Percentiles rank a stretch among this genome's conserved stretches.
Conservation (phyloP, 2,113 vertebrate species). For the Brienomyrus longianalis region DNA sequence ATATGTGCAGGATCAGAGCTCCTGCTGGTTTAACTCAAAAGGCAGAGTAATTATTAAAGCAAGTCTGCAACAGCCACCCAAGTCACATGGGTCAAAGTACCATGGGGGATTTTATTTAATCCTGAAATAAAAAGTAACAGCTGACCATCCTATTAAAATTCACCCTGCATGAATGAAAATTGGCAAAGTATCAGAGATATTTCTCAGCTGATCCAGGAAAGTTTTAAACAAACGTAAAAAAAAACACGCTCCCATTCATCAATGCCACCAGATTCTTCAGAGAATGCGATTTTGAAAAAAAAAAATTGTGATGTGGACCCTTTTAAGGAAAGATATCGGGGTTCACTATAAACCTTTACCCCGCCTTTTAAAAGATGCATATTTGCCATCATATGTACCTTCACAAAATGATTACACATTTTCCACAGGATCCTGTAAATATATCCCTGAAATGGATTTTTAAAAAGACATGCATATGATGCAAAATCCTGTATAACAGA, state of each 20-base stretch:
- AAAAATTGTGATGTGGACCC: not conserved
- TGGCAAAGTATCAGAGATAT: not conserved
- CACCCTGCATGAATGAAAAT: not conserved
- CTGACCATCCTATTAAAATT: not conserved
- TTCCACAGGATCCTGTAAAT: not conserved
- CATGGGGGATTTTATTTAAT: not conserved
- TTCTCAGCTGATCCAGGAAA: not conserved
- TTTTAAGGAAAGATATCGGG: not conserved
- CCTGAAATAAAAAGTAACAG: not conserved
- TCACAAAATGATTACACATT: not conserved
- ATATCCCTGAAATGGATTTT: not conserved
- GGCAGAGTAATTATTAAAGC: slow-evolving; percentile 30
- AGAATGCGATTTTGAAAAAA: not conserved
- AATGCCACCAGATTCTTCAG: not conserved
- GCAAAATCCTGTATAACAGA: not conserved
- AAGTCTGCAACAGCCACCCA: not conserved
- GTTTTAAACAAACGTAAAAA: not conserved
- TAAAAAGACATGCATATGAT: not conserved
- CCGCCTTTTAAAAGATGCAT: not conserved
- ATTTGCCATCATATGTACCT: not conserved
- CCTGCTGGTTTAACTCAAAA: slow-evolving; percentile 19
- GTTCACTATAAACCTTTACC: not conserved
- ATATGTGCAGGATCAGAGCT: slow-evolving; percentile 28
- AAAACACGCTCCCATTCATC: not conserved
- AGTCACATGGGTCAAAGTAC: not conserved